Conservation (phyloP, 1,140 invertebrate genomes). For the Ooceraea biroi region DNA sequence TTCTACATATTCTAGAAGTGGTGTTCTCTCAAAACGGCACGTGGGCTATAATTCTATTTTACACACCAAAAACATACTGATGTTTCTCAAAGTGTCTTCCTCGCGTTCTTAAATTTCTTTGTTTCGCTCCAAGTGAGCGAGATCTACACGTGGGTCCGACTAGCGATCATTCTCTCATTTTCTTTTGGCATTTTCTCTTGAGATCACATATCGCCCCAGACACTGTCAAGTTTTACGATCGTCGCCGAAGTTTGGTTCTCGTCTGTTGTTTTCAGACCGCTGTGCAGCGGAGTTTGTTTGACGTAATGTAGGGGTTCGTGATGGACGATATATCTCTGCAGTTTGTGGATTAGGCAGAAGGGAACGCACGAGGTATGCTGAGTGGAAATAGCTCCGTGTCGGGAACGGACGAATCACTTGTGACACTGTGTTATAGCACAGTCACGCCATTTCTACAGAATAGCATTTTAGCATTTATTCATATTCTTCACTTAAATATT, state of each 20-base stretch:
- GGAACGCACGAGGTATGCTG: conserved; percentile 9
- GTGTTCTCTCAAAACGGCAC: background rate
- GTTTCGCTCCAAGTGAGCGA: background rate
- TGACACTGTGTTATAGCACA: conserved; percentile 8
- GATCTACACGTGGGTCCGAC: background rate
- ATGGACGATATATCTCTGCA: conserved; percentile 14
- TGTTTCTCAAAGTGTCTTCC: background rate
- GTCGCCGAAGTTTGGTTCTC: background rate
- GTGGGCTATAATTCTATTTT: background rate
- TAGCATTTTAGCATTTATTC: background rate
- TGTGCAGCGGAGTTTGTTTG: background rate
- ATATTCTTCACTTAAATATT: background rate
- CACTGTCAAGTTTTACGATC: background rate
- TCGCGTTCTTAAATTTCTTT: background rate
- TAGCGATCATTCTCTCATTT: conserved; percentile 7
- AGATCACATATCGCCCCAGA: background rate
- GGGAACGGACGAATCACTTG: conserved; percentile 2
- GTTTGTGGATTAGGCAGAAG: conserved; percentile 17
- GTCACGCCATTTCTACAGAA: background rate
- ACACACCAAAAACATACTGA: background rate
- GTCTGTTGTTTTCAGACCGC: background rate
- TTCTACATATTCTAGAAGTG: background rate
- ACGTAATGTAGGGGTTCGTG: background rate
- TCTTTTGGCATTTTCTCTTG: background rate
- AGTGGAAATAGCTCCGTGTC: conserved; percentile 20